Percentiles rank a stretch among this genome's conserved stretches.
Conservation (phyloP, 1,140 invertebrate genomes). For the Trachelipus rathkii region DNA sequence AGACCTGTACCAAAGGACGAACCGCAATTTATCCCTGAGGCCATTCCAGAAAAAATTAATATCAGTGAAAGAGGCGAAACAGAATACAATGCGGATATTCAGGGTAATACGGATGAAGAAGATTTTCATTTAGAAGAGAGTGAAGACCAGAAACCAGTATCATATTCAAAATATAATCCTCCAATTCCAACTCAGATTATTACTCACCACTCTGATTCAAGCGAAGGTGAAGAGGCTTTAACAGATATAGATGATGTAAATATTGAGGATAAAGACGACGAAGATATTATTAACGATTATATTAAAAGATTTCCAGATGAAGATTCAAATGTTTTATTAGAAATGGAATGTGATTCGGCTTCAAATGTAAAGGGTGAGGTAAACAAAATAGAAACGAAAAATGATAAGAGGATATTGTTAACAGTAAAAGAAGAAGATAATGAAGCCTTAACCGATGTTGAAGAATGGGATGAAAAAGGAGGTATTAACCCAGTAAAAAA, state of each 20-base stretch:
- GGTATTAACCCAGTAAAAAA: conserved; percentile 8
- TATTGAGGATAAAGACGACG: conserved; percentile 51
- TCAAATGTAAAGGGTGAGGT: conserved; percentile 28
- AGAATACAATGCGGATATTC: conserved; percentile 19
- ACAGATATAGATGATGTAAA: conserved; percentile 58
- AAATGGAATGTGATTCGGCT: conserved; percentile 31
- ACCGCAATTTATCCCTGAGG: conserved; percentile 17
- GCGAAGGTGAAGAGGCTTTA: conserved; percentile 20
- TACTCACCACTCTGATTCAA: not conserved
- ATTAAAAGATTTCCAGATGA: not conserved
- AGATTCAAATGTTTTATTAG: not conserved
- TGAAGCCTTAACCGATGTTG: conserved; percentile 35
- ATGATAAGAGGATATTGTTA: conserved; percentile 22
- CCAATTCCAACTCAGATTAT: not conserved
- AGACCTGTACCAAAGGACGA: conserved; percentile 28
- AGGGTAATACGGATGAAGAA: conserved; percentile 34
- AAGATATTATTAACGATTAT: conserved; percentile 17
- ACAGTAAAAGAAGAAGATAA: conserved; percentile 29
- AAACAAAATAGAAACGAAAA: not conserved
- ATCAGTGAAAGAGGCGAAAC: conserved; percentile 33
- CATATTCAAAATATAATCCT: not conserved
- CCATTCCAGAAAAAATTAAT: conserved; percentile 31
- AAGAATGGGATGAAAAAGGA: conserved; percentile 29
- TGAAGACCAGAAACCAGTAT: conserved; percentile 28
- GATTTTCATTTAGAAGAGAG: conserved; percentile 35